Evolutionary conservation across 1,140 invertebrate genomes (phyloP).

Genomic region (Steinernema khuongi): DNA sequence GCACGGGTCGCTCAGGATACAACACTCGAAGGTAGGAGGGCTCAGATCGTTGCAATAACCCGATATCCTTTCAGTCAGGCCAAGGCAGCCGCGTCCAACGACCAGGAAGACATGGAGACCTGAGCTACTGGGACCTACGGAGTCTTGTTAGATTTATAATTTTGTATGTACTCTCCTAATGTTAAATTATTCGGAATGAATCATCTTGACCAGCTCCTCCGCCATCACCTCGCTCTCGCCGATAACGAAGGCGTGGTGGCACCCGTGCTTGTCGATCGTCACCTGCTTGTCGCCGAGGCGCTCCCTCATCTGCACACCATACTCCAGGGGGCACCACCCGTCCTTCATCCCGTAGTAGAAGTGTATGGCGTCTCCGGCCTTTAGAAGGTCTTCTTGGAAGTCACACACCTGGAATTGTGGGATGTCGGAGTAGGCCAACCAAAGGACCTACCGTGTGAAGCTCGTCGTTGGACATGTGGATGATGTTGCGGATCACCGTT

Average conservation of each 20-base stretch:
- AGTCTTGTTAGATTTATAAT: too few relatives aligned
- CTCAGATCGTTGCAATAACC: too few relatives aligned
- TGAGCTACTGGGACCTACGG: too few relatives aligned
- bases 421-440: not conserved
- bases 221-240: slow-evolving; percentile 38
- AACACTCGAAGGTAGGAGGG: too few relatives aligned
- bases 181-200: not conserved
- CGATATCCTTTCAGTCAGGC: too few relatives aligned
- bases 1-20: too few relatives aligned
- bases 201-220: slow-evolving; percentile 22
- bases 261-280: slow-evolving; percentile 36
- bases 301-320: slow-evolving; percentile 25
- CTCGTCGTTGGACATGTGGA: slow-evolving; percentile 43
- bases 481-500: slow-evolving; percentile 41
- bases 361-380: slow-evolving; percentile 17
- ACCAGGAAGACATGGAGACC: too few relatives aligned
- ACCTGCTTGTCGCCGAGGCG: slow-evolving; percentile 25
- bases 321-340: slow-evolving; percentile 36
- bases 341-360: slow-evolving; percentile 40
- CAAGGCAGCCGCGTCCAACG: too few relatives aligned
- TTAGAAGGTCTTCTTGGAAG: slow-evolving; percentile 22
- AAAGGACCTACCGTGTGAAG: slow-evolving; percentile 24
- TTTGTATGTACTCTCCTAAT: too few relatives aligned
- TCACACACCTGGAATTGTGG: not conserved
- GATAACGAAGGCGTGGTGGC: slow-evolving; percentile 44